Evolutionary conservation across 2,888 invertebrate species (phyloP).

Genomic region (Netelia virgata): DNA sequence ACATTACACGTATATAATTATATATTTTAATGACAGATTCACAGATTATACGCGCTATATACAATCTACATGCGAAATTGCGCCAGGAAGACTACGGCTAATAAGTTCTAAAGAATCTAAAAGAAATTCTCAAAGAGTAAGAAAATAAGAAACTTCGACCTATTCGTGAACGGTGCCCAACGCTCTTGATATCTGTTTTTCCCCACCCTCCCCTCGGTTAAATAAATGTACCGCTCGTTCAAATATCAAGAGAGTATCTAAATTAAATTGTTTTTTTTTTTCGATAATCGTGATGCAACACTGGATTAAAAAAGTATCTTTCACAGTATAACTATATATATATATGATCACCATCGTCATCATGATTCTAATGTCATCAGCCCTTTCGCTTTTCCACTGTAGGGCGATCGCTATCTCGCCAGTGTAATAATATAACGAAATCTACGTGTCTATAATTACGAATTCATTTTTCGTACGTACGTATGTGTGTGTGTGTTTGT

Average conservation of each 20-base stretch:
- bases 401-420: slow-evolving; percentile 24
- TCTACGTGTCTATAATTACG: neutral
- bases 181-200: neutral
- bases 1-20: slow-evolving; percentile 32
- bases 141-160: slow-evolving; percentile 6
- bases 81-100: slow-evolving; percentile 65
- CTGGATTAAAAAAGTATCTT: slow-evolving; percentile 42
- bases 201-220: neutral
- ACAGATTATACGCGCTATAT: slow-evolving; percentile 64
- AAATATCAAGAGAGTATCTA: neutral
- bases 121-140: neutral
- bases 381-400: slow-evolving; percentile 21
- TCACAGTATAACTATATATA: slow-evolving; percentile 22
- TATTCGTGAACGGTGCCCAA: slow-evolving; percentile 7
- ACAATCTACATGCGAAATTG: slow-evolving; percentile 66
- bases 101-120: slow-evolving; percentile 37
- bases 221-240: slow-evolving; percentile 10
- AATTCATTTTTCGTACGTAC: neutral
- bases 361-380: slow-evolving; percentile 11
- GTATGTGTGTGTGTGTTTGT: neutral
- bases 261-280: neutral
- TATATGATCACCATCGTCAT: neutral
- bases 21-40: slow-evolving; percentile 49
- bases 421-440: slow-evolving; percentile 17
- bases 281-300: slow-evolving; percentile 45